A percentile compares a stretch with the other conserved stretches of the same genome.
Evolutionary conservation across 2,888 invertebrate species (phyloP).

Genomic region (Andrena bicolor): DNA sequence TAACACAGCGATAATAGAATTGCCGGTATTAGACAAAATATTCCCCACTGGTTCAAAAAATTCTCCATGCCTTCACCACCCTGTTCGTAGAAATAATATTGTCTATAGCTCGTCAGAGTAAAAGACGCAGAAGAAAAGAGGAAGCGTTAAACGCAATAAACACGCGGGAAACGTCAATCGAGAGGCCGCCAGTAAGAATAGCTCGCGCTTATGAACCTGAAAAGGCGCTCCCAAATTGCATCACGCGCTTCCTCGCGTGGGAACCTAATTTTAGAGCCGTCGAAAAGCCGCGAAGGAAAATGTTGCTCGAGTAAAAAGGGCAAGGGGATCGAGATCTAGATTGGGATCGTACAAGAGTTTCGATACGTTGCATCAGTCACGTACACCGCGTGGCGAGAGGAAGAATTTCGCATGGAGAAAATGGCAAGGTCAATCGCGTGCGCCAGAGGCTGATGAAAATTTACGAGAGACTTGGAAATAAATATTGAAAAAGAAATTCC

Average conservation of each 20-base stretch:
- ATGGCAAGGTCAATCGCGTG: constrained; percentile 27
- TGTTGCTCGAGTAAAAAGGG: background rate
- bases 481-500: background rate
- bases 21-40: background rate
- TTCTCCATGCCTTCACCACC: background rate
- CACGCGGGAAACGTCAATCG: background rate
- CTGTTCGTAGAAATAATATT: too few species aligned
- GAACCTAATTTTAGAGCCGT: constrained; percentile 46
- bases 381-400: constrained; percentile 45
- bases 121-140: background rate
- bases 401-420: constrained; percentile 4
- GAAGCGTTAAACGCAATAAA: background rate
- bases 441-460: constrained; percentile 28
- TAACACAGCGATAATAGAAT: background rate
- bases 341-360: constrained; percentile 15
- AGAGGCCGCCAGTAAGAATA: constrained; percentile 20
- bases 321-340: constrained; percentile 5
- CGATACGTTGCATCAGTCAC: constrained; percentile 68
- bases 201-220: constrained; percentile 18
- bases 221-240: constrained; percentile 35
- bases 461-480: background rate
- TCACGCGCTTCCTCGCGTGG: constrained; percentile 26
- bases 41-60: background rate
- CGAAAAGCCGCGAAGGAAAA: background rate
- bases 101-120: too few species aligned